Evolutionary conservation across 1,140 invertebrate species (phyloP).

Genomic region (Leucophenga varia): DNA sequence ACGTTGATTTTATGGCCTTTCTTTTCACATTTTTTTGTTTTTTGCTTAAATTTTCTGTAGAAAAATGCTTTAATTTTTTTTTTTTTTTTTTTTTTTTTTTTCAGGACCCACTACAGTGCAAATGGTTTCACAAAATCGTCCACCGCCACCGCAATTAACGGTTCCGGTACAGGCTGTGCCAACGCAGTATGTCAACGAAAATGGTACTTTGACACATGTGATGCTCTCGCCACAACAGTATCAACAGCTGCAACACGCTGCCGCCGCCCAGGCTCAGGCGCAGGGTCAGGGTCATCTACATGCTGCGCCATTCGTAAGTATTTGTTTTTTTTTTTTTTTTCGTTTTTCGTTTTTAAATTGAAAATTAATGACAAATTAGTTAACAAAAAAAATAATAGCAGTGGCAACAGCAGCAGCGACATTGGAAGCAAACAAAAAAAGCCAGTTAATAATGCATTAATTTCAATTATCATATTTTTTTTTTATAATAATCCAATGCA

Average conservation of each 20-base stretch:
- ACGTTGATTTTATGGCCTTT: no score
- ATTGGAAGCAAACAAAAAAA: no score
- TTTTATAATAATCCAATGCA: no score
- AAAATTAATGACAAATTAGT: no score
- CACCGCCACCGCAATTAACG: conserved; percentile 81
- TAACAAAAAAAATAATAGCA: no score
- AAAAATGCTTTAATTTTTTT: no score
- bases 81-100: conserved; percentile 30
- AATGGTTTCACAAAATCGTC: conserved; percentile 79
- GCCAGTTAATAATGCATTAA: no score
- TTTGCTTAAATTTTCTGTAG: no score
- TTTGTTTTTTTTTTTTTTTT: conserved; percentile 12
- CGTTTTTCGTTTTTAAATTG: conserved; percentile 10
- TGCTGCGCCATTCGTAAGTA: conserved; percentile 51
- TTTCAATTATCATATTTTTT: no score
- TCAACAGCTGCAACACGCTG: conserved; percentile 61
- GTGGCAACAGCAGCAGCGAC: no score
- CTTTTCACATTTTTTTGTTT: not conserved
- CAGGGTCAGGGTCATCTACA: conserved; percentile 53
- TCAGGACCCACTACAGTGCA: conserved; percentile 74
- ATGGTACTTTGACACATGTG: conserved; percentile 80
- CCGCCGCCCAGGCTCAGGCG: conserved; percentile 33
- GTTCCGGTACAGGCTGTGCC: conserved; percentile 86
- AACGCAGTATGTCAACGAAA: conserved; percentile 87
- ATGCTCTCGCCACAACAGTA: conserved; percentile 75